Evolutionary conservation across 2,797 vertebrate species (phyloP).

Genomic region (Meda fulgida): DNA sequence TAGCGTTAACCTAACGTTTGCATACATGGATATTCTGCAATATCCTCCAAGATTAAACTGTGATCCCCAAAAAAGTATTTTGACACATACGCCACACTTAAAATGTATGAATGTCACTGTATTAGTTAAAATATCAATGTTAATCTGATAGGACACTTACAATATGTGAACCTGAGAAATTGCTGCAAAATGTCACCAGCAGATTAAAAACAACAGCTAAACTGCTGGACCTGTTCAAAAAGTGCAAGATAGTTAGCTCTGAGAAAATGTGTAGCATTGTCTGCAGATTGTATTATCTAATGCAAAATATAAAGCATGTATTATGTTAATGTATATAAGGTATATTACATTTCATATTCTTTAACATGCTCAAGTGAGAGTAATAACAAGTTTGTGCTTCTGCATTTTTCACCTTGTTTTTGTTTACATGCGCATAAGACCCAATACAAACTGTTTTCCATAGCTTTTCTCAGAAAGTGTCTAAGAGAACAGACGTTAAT

Average conservation of each 20-base stretch:
- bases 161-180: not conserved
- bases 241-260: not conserved
- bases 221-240: not conserved
- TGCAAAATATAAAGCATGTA: not conserved
- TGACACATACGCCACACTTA: not conserved
- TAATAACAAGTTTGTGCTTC: not conserved
- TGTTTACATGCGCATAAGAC: not conserved
- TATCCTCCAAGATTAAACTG: not conserved
- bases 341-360: not conserved
- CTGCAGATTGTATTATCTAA: not conserved
- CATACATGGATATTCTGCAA: not conserved
- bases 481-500: slow-evolving; percentile 66
- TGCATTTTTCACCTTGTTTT: not conserved
- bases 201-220: not conserved
- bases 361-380: not conserved
- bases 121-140: not conserved
- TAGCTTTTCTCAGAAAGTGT: not conserved
- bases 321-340: not conserved
- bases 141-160: not conserved
- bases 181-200: not conserved
- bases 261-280: not conserved
- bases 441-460: not conserved
- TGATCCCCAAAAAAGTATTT: not conserved
- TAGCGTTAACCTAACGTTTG: not conserved
- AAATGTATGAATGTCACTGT: not conserved